Evolutionary conservation across 2,113 vertebrate genomes (phyloP), one percentile per base, ranked within the genome.

Genomic region (Sciurus niger): DNA sequence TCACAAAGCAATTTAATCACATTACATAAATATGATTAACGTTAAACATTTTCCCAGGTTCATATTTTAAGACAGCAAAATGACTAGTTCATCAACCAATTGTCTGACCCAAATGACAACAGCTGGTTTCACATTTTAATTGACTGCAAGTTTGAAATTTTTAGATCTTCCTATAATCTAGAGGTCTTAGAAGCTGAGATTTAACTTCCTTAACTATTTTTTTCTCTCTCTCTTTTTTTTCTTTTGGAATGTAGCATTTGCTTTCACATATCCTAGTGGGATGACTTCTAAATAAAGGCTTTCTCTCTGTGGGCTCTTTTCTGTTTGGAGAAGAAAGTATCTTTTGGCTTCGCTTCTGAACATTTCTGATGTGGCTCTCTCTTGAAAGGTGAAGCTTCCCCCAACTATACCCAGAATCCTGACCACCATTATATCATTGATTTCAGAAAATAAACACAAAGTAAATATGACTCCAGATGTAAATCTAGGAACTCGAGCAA

Each of bases 391-490:
- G 70, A 94, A 82, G 12, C 20, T 68, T 76, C 93, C 88, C 53
- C 37, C n/a, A 74, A 73, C 79, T 83, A n/a, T 91, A 79, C 53
- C 84, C 79, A 60, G 67, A 94, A 76, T 90, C 46, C 90, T 65
- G 46, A 58, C 8, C 84, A 68, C 60, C 76, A 43, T 89, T 76
- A 92, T 93, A 90, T 84, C 58, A 89, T 60, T 92, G 79, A 88
- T 67, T 93, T 93, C 48, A 95, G 87, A 97, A 97, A 84, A 80
- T 85, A 96, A 95, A 93, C 76, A 84, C 40, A 78, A 94, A 94
- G 79, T 90, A 95, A 95, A 93, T 83, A 78, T 48, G 89, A 58
- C 86, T 95, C 78, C 34, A 90, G 82, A 79, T 96, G 95, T 93
- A 91, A 78, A 82, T 77, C 76, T 72, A 95, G 87, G 76, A 95